Evolutionary conservation across 2,797 vertebrate species (phyloP).

Genomic region (Sebastes hubbsi): DNA sequence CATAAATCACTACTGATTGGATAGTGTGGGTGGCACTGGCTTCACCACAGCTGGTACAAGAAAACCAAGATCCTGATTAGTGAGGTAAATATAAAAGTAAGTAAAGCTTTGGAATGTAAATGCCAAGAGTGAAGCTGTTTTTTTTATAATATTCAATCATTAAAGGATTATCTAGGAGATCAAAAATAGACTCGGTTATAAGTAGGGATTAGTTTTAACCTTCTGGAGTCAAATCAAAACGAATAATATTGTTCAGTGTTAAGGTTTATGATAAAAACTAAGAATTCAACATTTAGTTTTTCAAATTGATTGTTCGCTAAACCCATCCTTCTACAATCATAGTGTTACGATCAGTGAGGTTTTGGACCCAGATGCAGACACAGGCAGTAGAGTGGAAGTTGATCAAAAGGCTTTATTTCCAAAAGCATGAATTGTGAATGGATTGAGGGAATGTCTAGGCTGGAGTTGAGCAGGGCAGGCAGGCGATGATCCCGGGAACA

Average conservation of each 20-base stretch:
- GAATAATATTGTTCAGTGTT: not conserved
- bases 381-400: too few species aligned
- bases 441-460: not conserved
- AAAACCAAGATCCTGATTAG: slow-evolving; percentile 46
- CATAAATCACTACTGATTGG: slow-evolving; percentile 77
- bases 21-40: slow-evolving; percentile 28
- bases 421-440: too few species aligned
- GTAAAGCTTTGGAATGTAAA: slow-evolving; percentile 30
- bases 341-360: not conserved
- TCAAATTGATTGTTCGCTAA: not conserved
- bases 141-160: not conserved
- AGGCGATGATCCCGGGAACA: too few species aligned
- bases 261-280: not conserved
- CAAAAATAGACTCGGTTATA: not conserved
- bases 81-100: slow-evolving; percentile 31
- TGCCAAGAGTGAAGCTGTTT: not conserved
- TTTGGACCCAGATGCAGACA: too few species aligned
- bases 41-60: slow-evolving; percentile 26
- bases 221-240: not conserved
- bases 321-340: not conserved
- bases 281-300: not conserved
- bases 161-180: not conserved
- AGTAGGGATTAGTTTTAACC: not conserved
- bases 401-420: not conserved
- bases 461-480: too few species aligned